These are phyloP conservation scores for Acanthornis magna DNA, from an alignment of 2,797 vertebrate species.

Conservation along the genomic window DNA sequence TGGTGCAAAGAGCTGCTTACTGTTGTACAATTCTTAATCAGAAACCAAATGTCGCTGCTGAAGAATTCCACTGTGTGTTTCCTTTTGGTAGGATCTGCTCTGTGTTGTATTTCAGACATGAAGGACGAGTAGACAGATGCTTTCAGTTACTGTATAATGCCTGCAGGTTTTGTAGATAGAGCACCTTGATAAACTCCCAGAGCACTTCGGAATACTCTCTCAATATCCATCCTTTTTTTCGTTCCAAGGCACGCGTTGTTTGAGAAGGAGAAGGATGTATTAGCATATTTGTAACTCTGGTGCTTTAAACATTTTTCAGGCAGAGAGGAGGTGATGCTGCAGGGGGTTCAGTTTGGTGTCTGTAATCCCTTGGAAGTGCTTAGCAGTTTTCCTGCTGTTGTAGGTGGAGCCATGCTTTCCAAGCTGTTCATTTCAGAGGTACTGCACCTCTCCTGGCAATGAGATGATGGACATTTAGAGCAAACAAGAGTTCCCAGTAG, in stretches of 20 bases:
- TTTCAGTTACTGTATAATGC: background rate
- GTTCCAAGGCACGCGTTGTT: background rate
- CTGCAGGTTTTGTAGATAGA: background rate
- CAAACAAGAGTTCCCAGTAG: background rate
- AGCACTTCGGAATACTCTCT: background rate
- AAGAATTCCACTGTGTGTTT: background rate
- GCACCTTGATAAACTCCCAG: background rate
- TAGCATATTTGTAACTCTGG: background rate
- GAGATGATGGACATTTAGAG: background rate
- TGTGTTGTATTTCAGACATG: background rate
- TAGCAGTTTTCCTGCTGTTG: background rate
- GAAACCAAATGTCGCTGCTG: background rate
- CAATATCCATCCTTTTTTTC: background rate
- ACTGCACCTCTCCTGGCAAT: background rate
- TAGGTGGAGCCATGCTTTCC: background rate
- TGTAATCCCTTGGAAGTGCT: background rate
- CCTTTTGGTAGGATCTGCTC: background rate
- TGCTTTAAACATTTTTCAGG: background rate
- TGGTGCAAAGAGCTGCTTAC: background rate
- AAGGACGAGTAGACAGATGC: background rate
- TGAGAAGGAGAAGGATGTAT: background rate
- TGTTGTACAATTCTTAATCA: background rate
- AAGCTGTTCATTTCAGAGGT: background rate
- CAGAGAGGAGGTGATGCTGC: background rate
- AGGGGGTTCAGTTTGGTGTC: background rate